phyloP scores from a whole-genome alignment of 2,888 invertebrate species.

The Cryptocheilus praepositus region DNA sequence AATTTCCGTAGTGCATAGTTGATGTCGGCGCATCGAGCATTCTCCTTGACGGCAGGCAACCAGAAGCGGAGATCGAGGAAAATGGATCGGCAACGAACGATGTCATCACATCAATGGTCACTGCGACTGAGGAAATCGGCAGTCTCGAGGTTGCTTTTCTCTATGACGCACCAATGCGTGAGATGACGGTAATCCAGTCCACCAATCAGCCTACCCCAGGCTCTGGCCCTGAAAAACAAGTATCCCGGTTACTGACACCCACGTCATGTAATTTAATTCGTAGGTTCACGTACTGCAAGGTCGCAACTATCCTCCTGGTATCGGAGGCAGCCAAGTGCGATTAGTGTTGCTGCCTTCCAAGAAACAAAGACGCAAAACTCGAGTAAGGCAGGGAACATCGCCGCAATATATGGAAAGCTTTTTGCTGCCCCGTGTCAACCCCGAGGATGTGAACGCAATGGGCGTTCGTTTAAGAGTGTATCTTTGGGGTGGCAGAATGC shows the following conservation, averaged over 20 bases:
- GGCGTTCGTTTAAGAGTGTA: constrained; percentile 93
- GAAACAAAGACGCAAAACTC: constrained; percentile 96
- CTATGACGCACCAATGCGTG: constrained; percentile 92
- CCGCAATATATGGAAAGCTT: constrained; percentile 96
- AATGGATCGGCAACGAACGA: constrained; percentile 72
- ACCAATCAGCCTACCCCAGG: no score
- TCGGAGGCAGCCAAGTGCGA: constrained; percentile 86
- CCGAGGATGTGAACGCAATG: constrained; percentile 95
- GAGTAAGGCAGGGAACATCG: constrained; percentile 92
- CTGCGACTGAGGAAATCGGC: constrained; percentile 74
- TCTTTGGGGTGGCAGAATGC: constrained; percentile 91
- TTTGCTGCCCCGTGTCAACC: constrained; percentile 91
- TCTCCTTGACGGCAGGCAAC: constrained; percentile 63
- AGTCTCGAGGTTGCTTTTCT: constrained; percentile 91
- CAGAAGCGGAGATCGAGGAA: constrained; percentile 64
- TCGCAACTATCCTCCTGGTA: constrained; percentile 85
- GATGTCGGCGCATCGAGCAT: constrained; percentile 68
- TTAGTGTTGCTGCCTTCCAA: constrained; percentile 92
- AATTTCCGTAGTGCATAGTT: constrained; percentile 66
- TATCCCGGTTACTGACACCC: no score
- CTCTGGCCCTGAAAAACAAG: no score
- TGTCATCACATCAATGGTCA: constrained; percentile 58
- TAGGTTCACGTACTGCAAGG: constrained; percentile 90
- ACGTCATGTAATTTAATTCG: constrained; percentile 2
- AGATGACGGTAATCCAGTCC: constrained; percentile 92